Evolutionary conservation across 2,113 vertebrate species (phyloP).

Genomic region (Neolamprologus hecqui): DNA sequence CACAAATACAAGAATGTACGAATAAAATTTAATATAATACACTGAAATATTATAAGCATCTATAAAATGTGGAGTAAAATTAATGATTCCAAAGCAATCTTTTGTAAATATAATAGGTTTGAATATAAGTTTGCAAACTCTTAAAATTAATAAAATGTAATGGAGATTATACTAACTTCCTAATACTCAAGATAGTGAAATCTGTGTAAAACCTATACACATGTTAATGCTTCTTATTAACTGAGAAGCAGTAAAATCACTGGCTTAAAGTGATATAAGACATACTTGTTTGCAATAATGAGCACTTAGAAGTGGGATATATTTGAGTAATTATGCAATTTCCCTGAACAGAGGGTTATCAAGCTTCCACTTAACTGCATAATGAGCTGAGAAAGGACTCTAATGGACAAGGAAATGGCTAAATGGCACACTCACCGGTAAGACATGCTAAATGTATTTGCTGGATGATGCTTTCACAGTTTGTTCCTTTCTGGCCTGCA

Average conservation of each 20-base stretch:
- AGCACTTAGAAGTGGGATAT: constrained; percentile 18
- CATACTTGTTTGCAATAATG: constrained; percentile 16
- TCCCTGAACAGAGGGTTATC: not conserved
- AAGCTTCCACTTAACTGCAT: constrained; percentile 6
- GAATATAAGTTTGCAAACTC: not conserved
- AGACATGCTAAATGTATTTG: not conserved
- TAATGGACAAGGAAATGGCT: not conserved
- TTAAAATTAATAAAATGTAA: not conserved
- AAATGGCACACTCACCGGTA: not conserved
- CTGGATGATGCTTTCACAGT: not conserved
- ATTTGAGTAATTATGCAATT: constrained; percentile 21
- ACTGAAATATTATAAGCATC: not conserved
- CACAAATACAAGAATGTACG: not conserved
- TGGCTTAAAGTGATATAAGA: constrained; percentile 25
- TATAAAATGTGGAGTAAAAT: not conserved
- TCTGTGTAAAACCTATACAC: not conserved
- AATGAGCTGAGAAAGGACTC: not conserved
- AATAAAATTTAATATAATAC: not conserved
- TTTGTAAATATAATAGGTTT: not conserved
- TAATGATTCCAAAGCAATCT: not conserved
- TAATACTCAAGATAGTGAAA: not conserved
- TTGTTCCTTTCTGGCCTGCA: not conserved
- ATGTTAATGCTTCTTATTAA: constrained; percentile 15
- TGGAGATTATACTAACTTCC: not conserved
- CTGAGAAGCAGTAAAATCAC: constrained; percentile 6